Evolutionary conservation across 2,797 vertebrate genomes (phyloP), one percentile per base, ranked within the genome.

Genomic region (Ctenopoma kingsleyae): DNA sequence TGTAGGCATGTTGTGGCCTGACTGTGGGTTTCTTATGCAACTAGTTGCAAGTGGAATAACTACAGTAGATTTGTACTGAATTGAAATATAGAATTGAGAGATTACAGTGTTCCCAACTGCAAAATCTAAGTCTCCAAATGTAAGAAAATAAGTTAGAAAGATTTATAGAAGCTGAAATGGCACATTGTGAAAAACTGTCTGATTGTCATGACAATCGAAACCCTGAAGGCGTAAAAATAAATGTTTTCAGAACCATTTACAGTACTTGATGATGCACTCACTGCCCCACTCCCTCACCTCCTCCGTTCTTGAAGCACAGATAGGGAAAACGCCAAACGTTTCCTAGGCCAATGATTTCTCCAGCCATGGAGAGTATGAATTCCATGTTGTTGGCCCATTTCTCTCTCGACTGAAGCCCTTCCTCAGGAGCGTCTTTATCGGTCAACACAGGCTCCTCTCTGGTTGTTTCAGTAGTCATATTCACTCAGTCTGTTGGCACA

Each of bases 311-410:
- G 89, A 90, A 98, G 93, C 96, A 98, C 74, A 98, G 91, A 89
- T 96, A 98, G 0, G 97, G 97, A 64, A 99, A 98, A 22, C 95
- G 93, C 91, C 96, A 97, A 66, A 98, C 90, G 0, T 96, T 98
- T 44, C 95, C 96, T 23, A 98, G 87, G 17, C 96, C 96, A n/a
- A 98, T 95, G 79, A 98, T 96, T 84, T 95, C 95, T 15, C 96
- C 98, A 0, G 95, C 95, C 93, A 98, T 94, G 9, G 97, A 96
- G 13, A 98, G 81, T 23, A 98, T 48, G 66, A 97, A 98, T 67
- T 99, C 97, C 62, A 84, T 89, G 61, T 97, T 98, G 89, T 92
- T 98, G 56, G 85, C 91, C 98, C 97, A 99, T 23, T 97, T 95
- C 59, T 87, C 96, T 77, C 97, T 95, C 0, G 93, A 87, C 59